A percentile compares a stretch with the other conserved stretches of the same genome.
Conservation (phyloP, 2,888 invertebrate genomes). For the Hipparchia sbordonii region DNA sequence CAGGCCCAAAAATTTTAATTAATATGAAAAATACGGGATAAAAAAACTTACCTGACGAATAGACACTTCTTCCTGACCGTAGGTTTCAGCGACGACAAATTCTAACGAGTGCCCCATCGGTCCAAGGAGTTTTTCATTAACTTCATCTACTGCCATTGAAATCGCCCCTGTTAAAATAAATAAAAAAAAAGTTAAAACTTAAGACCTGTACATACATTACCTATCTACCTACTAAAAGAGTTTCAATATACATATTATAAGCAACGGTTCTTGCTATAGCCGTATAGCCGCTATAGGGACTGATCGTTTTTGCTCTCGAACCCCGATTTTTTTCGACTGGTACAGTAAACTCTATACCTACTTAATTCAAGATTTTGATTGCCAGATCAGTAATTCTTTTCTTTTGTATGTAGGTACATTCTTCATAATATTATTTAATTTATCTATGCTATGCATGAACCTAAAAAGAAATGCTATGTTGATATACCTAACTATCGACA, state of each 20-base stretch:
- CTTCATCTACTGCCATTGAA: constrained; percentile 92
- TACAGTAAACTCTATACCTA: not conserved
- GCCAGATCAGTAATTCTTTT: too few species aligned
- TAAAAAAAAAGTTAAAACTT: not conserved
- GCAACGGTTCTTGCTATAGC: too few species aligned
- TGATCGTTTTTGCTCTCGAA: too few species aligned
- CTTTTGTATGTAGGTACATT: too few species aligned
- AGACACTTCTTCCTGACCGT: constrained; percentile 93
- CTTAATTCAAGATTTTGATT: not conserved
- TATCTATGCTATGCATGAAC: too few species aligned
- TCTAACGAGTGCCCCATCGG: constrained; percentile 88
- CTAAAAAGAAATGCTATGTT: not conserved
- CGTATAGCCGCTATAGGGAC: too few species aligned
- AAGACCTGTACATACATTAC: not conserved
- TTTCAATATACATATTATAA: too few species aligned
- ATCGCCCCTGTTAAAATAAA: constrained; percentile 87
- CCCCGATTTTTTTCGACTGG: too few species aligned
- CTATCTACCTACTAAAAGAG: too few species aligned
- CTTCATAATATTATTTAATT: too few species aligned
- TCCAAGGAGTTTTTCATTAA: constrained; percentile 85
- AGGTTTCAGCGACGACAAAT: constrained; percentile 94
- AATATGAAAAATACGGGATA: not conserved
- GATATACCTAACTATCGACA: not conserved
- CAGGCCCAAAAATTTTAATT: not conserved
- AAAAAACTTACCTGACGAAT: constrained; percentile 83